These are phyloP conservation scores for Papilio gigon DNA, from an alignment of 2,888 invertebrate genomes.

Conservation along the genomic window DNA sequence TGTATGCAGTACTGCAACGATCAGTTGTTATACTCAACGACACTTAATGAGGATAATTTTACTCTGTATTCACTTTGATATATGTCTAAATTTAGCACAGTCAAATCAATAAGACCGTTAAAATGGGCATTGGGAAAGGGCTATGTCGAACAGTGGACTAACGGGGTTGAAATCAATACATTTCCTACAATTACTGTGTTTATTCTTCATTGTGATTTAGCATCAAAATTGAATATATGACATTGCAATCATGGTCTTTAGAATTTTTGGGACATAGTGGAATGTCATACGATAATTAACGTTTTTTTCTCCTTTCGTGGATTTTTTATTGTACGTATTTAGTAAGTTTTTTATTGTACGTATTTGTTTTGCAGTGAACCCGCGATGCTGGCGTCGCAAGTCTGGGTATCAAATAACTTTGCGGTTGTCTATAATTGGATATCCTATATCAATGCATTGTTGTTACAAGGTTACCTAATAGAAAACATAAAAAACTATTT, in stretches of 20 bases:
- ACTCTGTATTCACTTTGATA: background rate
- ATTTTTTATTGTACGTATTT: background rate
- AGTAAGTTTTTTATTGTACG: background rate
- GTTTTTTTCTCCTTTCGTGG: background rate
- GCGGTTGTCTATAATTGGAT: conserved; percentile 38
- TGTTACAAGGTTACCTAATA: conserved; percentile 9
- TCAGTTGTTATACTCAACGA: background rate
- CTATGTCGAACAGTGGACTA: no score
- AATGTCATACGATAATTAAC: background rate
- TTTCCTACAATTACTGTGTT: no score
- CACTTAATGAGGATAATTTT: background rate
- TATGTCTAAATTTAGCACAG: background rate
- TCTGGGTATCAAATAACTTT: conserved; percentile 35
- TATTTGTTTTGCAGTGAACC: conserved; percentile 21
- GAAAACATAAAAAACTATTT: conserved; percentile 1
- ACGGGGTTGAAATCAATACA: no score
- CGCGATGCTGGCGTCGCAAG: conserved; percentile 27
- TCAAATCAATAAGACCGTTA: background rate
- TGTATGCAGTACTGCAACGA: conserved; percentile 1
- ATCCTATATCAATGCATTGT: conserved; percentile 33
- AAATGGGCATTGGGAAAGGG: no score
- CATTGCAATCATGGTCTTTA: no score
- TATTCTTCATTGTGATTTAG: no score
- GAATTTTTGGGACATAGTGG: no score
- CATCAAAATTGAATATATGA: no score